These are phyloP conservation scores for Pristionchus exspectatus DNA, from an alignment of 2,888 invertebrate species.

Conservation along the genomic window DNA sequence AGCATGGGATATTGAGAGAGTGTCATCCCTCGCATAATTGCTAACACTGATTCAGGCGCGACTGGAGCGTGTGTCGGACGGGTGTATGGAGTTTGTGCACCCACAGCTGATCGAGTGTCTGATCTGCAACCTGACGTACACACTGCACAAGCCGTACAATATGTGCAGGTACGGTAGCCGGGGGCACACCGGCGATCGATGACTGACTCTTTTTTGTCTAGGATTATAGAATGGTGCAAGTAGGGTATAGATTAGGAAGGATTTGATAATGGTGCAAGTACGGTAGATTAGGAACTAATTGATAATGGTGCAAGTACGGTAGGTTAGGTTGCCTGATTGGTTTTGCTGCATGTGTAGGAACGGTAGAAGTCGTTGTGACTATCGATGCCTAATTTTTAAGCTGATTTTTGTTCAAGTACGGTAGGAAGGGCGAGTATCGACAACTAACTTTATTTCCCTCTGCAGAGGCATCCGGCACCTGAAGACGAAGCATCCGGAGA, in stretches of 20 bases:
- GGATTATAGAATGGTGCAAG: too few species aligned
- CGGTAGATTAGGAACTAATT: too few species aligned
- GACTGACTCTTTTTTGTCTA: background rate
- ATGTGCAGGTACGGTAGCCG: constrained; percentile 66
- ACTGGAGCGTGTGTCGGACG: constrained; percentile 76
- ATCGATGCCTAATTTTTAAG: too few species aligned
- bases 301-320: too few species aligned
- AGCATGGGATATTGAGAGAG: too few species aligned
- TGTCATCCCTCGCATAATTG: background rate
- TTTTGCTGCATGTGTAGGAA: too few species aligned
- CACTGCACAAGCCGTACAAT: constrained; percentile 77
- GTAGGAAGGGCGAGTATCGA: background rate
- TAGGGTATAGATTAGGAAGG: too few species aligned
- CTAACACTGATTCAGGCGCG: constrained; percentile 68
- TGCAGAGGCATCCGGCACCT: constrained; percentile 77
- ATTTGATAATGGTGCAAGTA: too few species aligned
- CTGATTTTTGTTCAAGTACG: constrained; percentile 62
- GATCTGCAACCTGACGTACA: constrained; percentile 75
- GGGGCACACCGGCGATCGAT: background rate
- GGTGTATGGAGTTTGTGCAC: constrained; percentile 78
- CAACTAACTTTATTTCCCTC: constrained; percentile 48
- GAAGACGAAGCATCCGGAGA: constrained; percentile 72
- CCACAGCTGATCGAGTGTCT: constrained; percentile 76
- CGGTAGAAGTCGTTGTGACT: too few species aligned
- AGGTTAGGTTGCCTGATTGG: too few species aligned